Evolutionary conservation across 2,797 vertebrate genomes (phyloP).

Genomic region (Microctenopoma lineatum): DNA sequence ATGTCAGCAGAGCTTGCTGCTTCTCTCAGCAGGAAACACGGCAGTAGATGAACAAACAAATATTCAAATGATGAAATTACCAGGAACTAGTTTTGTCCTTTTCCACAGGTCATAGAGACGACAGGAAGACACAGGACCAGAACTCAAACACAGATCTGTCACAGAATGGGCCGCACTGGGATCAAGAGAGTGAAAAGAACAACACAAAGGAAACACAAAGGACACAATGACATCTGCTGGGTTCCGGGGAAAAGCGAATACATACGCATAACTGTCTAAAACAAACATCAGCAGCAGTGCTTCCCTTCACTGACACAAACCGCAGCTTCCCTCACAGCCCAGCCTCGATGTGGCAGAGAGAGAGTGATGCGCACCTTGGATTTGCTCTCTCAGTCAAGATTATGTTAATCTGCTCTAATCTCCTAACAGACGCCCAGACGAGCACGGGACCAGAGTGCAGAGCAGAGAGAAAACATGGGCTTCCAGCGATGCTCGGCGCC

Average conservation of each 20-base stretch:
- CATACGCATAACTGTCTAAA: not conserved
- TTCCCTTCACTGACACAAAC: not conserved
- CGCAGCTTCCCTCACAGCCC: not conserved
- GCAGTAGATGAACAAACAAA: too few species aligned
- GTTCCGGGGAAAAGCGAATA: not conserved
- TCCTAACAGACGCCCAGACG: constrained; percentile 60
- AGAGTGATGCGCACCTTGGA: constrained; percentile 76
- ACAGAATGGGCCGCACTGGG: constrained; percentile 2
- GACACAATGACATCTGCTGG: not conserved
- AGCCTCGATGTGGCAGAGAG: constrained; percentile 46
- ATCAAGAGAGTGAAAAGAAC: not conserved
- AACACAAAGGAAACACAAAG: not conserved
- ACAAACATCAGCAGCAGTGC: not conserved
- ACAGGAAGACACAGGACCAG: too few species aligned
- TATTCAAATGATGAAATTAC: too few species aligned
- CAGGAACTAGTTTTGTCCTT: too few species aligned
- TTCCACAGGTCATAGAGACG: too few species aligned
- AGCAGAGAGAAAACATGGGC: constrained; percentile 18
- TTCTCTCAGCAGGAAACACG: too few species aligned
- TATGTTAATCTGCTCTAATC: constrained; percentile 83
- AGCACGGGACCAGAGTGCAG: constrained; percentile 36
- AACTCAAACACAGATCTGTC: too few species aligned
- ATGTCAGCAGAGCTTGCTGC: too few species aligned
- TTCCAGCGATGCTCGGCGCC: constrained; percentile 1
- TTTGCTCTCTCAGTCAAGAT: constrained; percentile 74